Base-by-base conservation (phyloP, 2,888 invertebrate genomes). In the Sceliomorpha sp. region DNA sequence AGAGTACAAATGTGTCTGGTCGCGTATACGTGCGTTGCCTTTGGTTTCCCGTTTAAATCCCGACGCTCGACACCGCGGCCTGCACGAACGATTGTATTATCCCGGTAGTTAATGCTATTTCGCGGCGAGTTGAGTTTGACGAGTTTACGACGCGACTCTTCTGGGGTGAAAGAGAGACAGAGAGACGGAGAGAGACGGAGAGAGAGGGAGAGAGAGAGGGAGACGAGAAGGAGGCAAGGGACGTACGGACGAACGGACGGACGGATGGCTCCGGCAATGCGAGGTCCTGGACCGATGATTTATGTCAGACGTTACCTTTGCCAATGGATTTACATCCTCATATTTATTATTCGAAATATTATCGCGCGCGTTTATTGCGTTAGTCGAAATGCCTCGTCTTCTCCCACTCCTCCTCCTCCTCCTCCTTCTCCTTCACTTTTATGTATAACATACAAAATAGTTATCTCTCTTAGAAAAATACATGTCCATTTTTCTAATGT, bases 321-420 rank as follows among this genome's bases (percentile, higher is more conserved):
- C 87, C 86, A 87, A 86, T 86, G 86, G 84, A 86, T 87, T 87
- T 87, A 86, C 85, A 87, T 87, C 83, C 78, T 79, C 82, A 86
- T 87, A 87, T 87, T 87, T 87, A 87, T 87, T 87, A 85, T 87
- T 84, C 83, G 84, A 70, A 85, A 85, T 86, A 87, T 86, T 85
- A 87, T 86, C 84, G 84, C 81, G 77, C 68, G 76, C 77, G 81
- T 86, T 87, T 87, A 86, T 87, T 85, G 84, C 86, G 83, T 84
- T 85, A 83, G 83, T 82, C 81, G 78, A 81, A 83, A 82, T 79
- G 77, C 74, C 74, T 74, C 72, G 59, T 51, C 45, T 39, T n/a
- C n/a, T 42, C 58, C 48, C 42, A 26, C 37, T 68, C 50, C 60
- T 48, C 58, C 50, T 67, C 36, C 32, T 14, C 36, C 32, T 47